Base-by-base conservation (phyloP, 2,113 vertebrate species). In the Vireo altiloquus region DNA sequence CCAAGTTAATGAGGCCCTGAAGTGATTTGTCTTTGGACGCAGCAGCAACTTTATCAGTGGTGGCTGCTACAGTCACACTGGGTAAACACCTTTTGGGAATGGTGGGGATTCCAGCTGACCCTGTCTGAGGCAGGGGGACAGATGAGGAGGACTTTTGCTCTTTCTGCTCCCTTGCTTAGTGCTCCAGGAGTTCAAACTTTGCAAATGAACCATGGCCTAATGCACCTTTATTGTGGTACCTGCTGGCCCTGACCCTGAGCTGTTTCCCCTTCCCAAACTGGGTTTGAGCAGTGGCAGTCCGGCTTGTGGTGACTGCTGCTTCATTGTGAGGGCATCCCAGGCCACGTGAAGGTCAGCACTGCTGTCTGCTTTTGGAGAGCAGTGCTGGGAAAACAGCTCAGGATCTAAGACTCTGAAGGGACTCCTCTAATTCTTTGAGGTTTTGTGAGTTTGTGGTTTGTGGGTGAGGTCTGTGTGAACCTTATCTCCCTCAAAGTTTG, bases 311-410 rank as follows among this genome's bases (percentile, higher is more conserved):
- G 49, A 2, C 28, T 25, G 21, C 6, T 49, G n/a, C 33, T 37
- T 37, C 15, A 3, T 15, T 18, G 40, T 0, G 16, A 39, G 39
- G 33, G 24, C n/a, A 28, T 50, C 23, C 25, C 56, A 28, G 37
- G 16, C 40, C 54, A 10, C 0, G 0, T 7, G 56, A 21, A 35
- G 39, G 52, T 82, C 52, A 64, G 80, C 5, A 5, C 33, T 23
- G 27, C 25, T 79, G 25, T 15, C 60, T 39, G 22, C 37, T 82
- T 69, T 27, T 35, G 59, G 60, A 50, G 23, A 75, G 54, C 37
- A 49, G 12, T 9, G 27, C 79, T 82, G 35, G 59, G 40, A 80
- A 68, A 61, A 52, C 2, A 2, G 15, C 2, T 44, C 9, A 11
- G 16, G 13, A 7, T 37, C 35, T 31, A 19, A 61, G 33, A 7